phyloP scores from a whole-genome alignment of 2,888 invertebrate genomes.

The Spodoptera exigua region DNA sequence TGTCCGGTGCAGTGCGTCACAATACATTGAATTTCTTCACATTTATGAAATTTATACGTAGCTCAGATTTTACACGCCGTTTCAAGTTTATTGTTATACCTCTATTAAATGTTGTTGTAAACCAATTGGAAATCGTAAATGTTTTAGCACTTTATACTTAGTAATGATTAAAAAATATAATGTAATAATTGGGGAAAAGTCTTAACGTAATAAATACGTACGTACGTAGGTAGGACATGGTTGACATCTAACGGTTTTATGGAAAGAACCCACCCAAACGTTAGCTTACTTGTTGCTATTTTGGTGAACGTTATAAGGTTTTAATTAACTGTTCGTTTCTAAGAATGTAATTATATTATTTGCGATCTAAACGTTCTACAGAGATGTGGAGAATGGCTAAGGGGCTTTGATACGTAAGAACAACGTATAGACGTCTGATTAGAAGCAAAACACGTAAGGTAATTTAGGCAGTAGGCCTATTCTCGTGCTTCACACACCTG shows the following conservation, averaged over 20 bases:
- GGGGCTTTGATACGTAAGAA: slow-evolving; percentile 18
- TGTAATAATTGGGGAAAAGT: too few relatives aligned
- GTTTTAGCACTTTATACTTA: slow-evolving; percentile 11
- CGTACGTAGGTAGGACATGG: not conserved
- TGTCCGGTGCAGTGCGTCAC: slow-evolving; percentile 35
- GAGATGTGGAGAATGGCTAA: slow-evolving; percentile 23
- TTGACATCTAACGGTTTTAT: not conserved
- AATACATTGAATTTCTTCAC: slow-evolving; percentile 31
- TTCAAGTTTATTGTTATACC: slow-evolving; percentile 20
- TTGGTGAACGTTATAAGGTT: not conserved
- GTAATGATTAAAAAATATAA: too few relatives aligned
- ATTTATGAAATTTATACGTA: slow-evolving; percentile 37
- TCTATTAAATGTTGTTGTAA: slow-evolving; percentile 18
- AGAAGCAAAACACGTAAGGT: slow-evolving; percentile 32
- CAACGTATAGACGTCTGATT: slow-evolving; percentile 10
- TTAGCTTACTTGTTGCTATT: slow-evolving; percentile 12
- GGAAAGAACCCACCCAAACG: slow-evolving; percentile 13
- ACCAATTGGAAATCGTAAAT: slow-evolving; percentile 7
- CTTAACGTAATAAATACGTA: not conserved
- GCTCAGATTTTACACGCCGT: slow-evolving; percentile 33
- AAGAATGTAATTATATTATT: slow-evolving; percentile 8
- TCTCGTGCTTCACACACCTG: slow-evolving; percentile 38
- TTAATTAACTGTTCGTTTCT: not conserved
- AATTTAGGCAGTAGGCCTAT: slow-evolving; percentile 34
- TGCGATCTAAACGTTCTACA: not conserved